Conservation (phyloP, 2,113 vertebrate genomes). For the Percina caprodes region DNA sequence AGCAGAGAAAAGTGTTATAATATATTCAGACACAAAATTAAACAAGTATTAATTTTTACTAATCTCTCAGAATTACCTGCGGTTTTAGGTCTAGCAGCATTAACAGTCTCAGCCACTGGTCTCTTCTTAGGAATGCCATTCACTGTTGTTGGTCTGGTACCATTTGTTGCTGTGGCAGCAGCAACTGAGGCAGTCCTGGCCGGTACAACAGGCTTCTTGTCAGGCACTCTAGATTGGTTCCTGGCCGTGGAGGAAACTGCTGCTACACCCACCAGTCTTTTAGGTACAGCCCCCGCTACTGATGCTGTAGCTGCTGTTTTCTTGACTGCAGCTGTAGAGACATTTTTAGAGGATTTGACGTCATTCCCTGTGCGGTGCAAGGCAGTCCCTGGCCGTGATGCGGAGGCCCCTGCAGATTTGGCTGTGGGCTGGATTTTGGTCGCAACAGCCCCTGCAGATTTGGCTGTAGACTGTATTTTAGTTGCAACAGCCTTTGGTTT, state of each 20-base stretch:
- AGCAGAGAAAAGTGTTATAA: background rate
- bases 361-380: constrained; percentile 57
- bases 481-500: constrained; percentile 59
- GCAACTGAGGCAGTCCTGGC: constrained; percentile 51
- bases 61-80: constrained; percentile 61
- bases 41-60: background rate
- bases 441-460: constrained; percentile 40
- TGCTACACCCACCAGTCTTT: constrained; percentile 56
- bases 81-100: constrained; percentile 68
- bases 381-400: constrained; percentile 44
- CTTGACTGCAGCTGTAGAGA: constrained; percentile 23
- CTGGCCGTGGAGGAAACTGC: constrained; percentile 36
- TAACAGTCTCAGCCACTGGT: constrained; percentile 45
- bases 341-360: constrained; percentile 46
- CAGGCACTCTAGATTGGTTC: constrained; percentile 61
- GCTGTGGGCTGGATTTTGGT: constrained; percentile 29
- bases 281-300: constrained; percentile 43
- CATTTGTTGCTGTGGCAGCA: constrained; percentile 54
- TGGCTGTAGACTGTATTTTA: constrained; percentile 43
- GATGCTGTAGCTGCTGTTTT: background rate
- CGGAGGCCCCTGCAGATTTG: constrained; percentile 53
- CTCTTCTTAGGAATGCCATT: constrained; percentile 57
- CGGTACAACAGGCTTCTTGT: constrained; percentile 66
- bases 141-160: constrained; percentile 47
- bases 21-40: background rate